A percentile compares a stretch with the other conserved stretches of the same genome.
These are phyloP conservation scores for Syrmaticus mikado DNA, from an alignment of 2,113 vertebrate genomes.

Conservation along the genomic window DNA sequence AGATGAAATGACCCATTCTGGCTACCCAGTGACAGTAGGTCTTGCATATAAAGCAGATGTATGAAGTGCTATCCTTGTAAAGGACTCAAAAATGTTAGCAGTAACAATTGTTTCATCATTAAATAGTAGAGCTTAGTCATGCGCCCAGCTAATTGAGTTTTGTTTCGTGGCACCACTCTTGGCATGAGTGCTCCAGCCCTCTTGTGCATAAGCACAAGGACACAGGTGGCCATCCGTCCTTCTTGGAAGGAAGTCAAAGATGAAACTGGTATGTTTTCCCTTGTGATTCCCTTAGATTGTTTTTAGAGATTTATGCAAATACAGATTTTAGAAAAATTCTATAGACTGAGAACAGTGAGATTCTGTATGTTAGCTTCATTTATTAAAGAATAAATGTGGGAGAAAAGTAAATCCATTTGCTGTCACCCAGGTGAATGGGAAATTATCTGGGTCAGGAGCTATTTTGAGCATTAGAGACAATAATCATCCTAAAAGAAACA, in stretches of 20 bases:
- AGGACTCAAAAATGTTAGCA: background rate
- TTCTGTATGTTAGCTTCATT: background rate
- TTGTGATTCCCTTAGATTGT: background rate
- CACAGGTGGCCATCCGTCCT: background rate
- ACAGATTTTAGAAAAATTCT: background rate
- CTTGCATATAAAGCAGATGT: background rate
- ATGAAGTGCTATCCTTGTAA: background rate
- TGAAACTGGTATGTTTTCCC: conserved; percentile 28
- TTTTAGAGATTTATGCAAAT: background rate
- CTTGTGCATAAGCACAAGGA: background rate
- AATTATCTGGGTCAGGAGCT: background rate
- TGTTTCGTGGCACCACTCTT: background rate
- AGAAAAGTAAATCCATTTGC: background rate
- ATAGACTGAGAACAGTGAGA: background rate
- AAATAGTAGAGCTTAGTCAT: background rate
- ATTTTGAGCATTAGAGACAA: background rate
- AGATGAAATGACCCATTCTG: background rate
- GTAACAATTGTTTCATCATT: background rate
- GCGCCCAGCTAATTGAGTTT: background rate
- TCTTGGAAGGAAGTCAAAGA: background rate
- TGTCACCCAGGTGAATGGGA: background rate
- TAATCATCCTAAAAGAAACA: conserved; percentile 8
- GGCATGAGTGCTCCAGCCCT: background rate
- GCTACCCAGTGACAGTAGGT: background rate
- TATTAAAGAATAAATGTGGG: background rate